phyloP scores from a whole-genome alignment of 1,140 invertebrate genomes.

The Batillaria attramentaria region DNA sequence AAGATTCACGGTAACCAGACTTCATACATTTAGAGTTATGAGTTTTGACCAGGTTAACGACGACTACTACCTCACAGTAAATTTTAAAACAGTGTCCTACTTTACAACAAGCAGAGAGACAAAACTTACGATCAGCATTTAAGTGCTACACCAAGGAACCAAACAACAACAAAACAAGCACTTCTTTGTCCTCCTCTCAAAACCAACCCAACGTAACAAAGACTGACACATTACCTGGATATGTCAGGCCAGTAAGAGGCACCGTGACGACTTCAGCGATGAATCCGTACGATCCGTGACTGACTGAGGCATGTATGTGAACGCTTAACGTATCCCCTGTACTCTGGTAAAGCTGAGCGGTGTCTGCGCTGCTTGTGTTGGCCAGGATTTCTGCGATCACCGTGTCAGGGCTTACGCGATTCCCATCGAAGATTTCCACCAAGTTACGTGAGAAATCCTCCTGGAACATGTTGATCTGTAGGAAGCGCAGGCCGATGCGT shows the following conservation, averaged over 20 bases:
- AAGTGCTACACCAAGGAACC: too few relatives aligned
- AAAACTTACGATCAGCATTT: too few relatives aligned
- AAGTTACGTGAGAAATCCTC: constrained; percentile 89
- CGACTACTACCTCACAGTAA: too few relatives aligned
- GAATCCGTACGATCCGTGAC: constrained; percentile 93
- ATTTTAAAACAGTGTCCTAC: too few relatives aligned
- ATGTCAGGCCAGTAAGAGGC: constrained; percentile 74
- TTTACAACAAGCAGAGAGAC: too few relatives aligned
- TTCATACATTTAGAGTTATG: too few relatives aligned
- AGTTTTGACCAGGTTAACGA: too few relatives aligned
- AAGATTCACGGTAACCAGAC: too few relatives aligned
- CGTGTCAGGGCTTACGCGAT: constrained; percentile 89
- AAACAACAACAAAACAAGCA: too few relatives aligned
- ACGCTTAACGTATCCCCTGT: constrained; percentile 79
- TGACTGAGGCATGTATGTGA: constrained; percentile 94
- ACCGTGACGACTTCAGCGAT: constrained; percentile 97
- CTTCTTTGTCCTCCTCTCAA: too few relatives aligned
- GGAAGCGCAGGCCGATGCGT: constrained; percentile 73
- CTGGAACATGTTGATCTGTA: constrained; percentile 96
- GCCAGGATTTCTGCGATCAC: constrained; percentile 61
- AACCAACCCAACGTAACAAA: too few relatives aligned
- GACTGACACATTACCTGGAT: constrained; percentile 56
- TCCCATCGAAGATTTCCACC: constrained; percentile 91
- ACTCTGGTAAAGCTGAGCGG: constrained; percentile 50
- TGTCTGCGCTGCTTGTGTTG: constrained; percentile 50